phyloP scores from a whole-genome alignment of 2,113 vertebrate species.

The Chrysochloris asiatica region DNA sequence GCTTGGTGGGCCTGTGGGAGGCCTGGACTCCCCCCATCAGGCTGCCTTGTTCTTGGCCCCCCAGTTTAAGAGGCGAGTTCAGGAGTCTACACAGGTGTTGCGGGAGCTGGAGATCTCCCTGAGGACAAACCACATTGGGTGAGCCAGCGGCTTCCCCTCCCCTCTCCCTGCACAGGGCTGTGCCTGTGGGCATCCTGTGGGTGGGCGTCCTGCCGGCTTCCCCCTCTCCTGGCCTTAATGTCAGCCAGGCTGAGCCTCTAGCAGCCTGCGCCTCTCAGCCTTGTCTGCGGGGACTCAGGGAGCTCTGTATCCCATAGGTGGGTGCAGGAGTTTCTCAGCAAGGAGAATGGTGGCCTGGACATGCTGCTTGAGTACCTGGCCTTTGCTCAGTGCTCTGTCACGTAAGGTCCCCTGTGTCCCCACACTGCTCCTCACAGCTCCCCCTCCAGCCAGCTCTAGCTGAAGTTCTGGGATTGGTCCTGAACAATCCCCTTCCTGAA shows the following conservation, averaged over 20 bases:
- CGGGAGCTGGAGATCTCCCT: constrained; percentile 97
- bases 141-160: constrained; percentile 66
- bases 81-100: constrained; percentile 94
- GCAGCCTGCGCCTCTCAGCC: background rate
- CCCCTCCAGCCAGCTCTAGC: accelerated
- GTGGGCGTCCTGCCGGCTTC: background rate
- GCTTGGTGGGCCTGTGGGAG: background rate
- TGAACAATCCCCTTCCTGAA: background rate
- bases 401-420: constrained; percentile 83
- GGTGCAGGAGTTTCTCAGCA: constrained; percentile 93
- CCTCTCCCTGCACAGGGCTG: too few relatives aligned
- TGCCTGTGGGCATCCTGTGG: background rate
- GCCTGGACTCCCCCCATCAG: background rate
- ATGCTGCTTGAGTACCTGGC: constrained; percentile 95
- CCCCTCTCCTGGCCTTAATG: background rate
- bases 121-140: constrained; percentile 97
- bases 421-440: background rate
- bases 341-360: constrained; percentile 93
- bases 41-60: background rate
- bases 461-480: background rate
- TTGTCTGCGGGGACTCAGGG: background rate
- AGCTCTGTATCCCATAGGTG: constrained; percentile 81
- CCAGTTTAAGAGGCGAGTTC: constrained; percentile 79
- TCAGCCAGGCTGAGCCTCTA: background rate
- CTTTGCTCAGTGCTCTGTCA: constrained; percentile 89